These are phyloP conservation scores for Copidosoma aretas DNA, from an alignment of 2,888 invertebrate species.

Conservation along the genomic window DNA sequence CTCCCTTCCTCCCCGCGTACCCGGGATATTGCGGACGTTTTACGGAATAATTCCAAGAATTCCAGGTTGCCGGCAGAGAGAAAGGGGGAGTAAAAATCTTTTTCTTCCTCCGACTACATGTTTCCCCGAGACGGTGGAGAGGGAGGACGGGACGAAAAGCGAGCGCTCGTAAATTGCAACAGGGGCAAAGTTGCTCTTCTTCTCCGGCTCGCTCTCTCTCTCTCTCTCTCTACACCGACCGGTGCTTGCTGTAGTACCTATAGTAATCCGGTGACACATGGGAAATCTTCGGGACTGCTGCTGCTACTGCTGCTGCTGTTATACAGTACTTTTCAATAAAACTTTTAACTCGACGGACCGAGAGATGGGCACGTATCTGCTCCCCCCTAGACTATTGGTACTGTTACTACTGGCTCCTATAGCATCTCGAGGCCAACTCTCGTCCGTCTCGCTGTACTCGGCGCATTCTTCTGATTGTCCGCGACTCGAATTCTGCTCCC, in stretches of 20 bases:
- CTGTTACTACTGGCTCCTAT: neutral
- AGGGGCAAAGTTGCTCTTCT: conserved; percentile 30
- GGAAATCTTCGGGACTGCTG: conserved; percentile 34
- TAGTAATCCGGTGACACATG: conserved; percentile 40
- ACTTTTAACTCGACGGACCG: conserved; percentile 28
- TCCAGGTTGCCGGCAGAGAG: conserved; percentile 7
- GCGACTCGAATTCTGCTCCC: conserved; percentile 22
- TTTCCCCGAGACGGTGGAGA: neutral
- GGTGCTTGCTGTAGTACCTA: conserved; percentile 19
- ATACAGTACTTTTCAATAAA: conserved; percentile 41
- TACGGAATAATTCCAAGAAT: conserved; percentile 34
- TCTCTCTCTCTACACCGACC: too few species aligned
- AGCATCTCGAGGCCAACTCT: too few species aligned
- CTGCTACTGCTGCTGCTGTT: conserved; percentile 27
- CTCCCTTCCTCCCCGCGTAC: neutral
- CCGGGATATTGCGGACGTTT: conserved; percentile 27
- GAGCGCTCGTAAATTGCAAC: conserved; percentile 36
- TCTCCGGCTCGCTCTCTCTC: conserved; percentile 10
- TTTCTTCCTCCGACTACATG: neutral
- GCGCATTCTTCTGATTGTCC: conserved; percentile 32
- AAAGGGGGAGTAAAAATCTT: conserved; percentile 5
- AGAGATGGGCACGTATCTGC: conserved; percentile 13
- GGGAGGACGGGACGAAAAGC: neutral
- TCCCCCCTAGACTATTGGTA: neutral
- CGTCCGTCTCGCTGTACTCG: conserved; percentile 8